These are phyloP conservation scores for Cotesia typhae DNA, from an alignment of 1,140 invertebrate species.

Conservation along the genomic window DNA sequence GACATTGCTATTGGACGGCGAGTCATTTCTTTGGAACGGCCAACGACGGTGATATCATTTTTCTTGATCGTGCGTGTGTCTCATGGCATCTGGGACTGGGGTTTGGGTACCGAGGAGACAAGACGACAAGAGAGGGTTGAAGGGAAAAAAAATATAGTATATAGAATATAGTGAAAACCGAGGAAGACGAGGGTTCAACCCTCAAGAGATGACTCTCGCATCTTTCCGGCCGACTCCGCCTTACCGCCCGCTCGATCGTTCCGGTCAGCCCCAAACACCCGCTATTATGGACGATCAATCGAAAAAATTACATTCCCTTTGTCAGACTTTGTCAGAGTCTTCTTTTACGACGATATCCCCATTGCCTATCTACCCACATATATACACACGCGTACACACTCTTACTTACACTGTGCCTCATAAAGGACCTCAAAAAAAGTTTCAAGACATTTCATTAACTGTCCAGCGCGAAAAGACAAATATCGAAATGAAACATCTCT, in stretches of 20 bases:
- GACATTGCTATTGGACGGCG: constrained; percentile 47
- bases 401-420: not conserved
- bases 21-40: constrained; percentile 50
- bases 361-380: not conserved
- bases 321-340: not conserved
- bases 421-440: not conserved
- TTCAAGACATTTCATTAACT: too few species aligned
- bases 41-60: constrained; percentile 54
- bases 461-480: too few species aligned
- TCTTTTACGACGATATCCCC: not conserved
- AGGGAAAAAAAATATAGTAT: not conserved
- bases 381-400: not conserved
- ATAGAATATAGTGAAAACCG: not conserved
- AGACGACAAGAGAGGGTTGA: constrained; percentile 6
- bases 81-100: constrained; percentile 29
- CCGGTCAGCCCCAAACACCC: constrained; percentile 53
- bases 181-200: constrained; percentile 48
- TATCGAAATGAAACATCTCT: not conserved
- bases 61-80: constrained; percentile 53
- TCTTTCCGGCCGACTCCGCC: constrained; percentile 53
- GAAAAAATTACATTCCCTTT: constrained; percentile 48
- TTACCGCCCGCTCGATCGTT: constrained; percentile 52
- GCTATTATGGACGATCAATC: constrained; percentile 59
- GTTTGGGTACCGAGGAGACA: constrained; percentile 24
- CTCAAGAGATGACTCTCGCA: constrained; percentile 55